Percentiles rank a stretch among this genome's conserved stretches.
These are phyloP conservation scores for Erythrolamprus reginae DNA, from an alignment of 2,113 vertebrate genomes.

Conservation along the genomic window DNA sequence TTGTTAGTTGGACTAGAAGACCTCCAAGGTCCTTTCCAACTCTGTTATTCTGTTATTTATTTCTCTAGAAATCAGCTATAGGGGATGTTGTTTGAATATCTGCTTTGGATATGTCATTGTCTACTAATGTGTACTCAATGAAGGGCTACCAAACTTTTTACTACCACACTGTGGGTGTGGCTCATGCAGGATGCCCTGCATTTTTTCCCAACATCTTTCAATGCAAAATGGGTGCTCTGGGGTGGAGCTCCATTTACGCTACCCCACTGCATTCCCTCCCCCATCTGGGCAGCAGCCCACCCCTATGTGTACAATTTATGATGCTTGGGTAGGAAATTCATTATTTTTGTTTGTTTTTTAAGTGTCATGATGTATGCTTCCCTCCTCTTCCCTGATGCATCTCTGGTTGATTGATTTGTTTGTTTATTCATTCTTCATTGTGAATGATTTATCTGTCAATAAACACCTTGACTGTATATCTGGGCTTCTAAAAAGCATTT, in stretches of 20 bases:
- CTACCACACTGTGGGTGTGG: too few species aligned
- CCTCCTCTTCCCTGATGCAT: neutral
- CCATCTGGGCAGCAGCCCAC: too few species aligned
- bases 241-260: too few species aligned
- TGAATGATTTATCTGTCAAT: neutral
- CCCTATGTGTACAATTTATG: neutral
- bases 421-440: neutral
- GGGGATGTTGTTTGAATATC: neutral
- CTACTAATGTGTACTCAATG: neutral
- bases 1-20: neutral
- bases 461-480: neutral
- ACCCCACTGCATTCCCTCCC: too few species aligned
- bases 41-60: neutral
- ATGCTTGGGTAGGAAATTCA: neutral
- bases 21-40: neutral
- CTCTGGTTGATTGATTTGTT: neutral
- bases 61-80: neutral
- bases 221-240: too few species aligned
- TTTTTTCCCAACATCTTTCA: too few species aligned
- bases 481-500: neutral
- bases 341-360: neutral
- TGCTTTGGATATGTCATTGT: neutral
- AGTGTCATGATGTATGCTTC: neutral
- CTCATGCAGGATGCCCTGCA: too few species aligned
- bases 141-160: too few species aligned